Evolutionary conservation across 1,140 invertebrate genomes (phyloP), one percentile per base, ranked within the genome.

Genomic region (Venustaconcha ellipsiformis): DNA sequence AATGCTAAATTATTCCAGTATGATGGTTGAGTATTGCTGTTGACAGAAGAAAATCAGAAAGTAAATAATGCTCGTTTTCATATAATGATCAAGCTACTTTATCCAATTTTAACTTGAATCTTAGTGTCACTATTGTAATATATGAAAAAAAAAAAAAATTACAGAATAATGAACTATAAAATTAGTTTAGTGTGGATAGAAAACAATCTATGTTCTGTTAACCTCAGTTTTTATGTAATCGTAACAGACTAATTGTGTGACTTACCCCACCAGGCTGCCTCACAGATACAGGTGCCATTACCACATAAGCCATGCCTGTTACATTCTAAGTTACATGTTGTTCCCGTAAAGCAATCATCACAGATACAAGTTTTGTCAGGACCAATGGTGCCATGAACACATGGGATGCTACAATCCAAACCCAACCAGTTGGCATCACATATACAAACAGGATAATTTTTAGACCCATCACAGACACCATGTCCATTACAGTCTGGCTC

Each of bases 381-480:
- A 30, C 72, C 70, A n/a, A 77, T 72, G 56, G 71, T 76, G 15
- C 84, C 84, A 69, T 85, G 63, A 14, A 79, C 73, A 82, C 84
- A 85, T 12, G 72, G 81, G 30, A 83, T 77, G 15, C 82, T 75
- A 80, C 84, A 85, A 15, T 80, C 81, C 14, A 72, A 67, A 18
- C 84, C 84, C 81, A 85, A 83, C 78, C 80, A 86, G 18, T 83
- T 83, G 2, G 70, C 20, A 5, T 68, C 57, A 74, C 85, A 86
- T 57, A 66, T 76, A 57, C 70, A 84, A 18, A 78, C 80, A 79
- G 84, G 84, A 30, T 80, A 76, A 23, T 78, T 70, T 6, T 74
- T 70, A 23, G 72, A 79, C 17, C 56, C 74, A 63, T 83, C 79
- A 71, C 84, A 85, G 15, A 64, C 57, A 57, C 84, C 84, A 68